Percentiles rank a stretch among this genome's conserved stretches.
phyloP scores from a whole-genome alignment of 2,113 vertebrate genomes.

The Coreoperca whiteheadi region DNA sequence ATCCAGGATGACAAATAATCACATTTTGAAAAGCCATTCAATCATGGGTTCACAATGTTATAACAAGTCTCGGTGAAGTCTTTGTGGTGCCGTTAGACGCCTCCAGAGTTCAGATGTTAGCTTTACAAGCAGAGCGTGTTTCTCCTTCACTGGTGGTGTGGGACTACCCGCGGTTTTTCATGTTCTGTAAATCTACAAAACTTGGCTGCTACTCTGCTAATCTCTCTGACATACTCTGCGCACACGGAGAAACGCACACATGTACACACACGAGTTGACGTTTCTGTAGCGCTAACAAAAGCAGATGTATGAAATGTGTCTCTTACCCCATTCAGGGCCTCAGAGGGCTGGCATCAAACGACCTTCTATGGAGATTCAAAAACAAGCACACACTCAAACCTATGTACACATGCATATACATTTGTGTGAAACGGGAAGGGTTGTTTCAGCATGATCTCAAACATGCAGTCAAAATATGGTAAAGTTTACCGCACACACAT shows the following conservation, averaged over 20 bases:
- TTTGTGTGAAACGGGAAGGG: slow-evolving; percentile 25
- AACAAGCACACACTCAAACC: slow-evolving; percentile 21
- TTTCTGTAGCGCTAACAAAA: slow-evolving; percentile 28
- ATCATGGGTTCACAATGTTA: slow-evolving; percentile 4
- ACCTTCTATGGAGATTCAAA: slow-evolving; percentile 53
- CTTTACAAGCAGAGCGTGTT: slow-evolving; percentile 56
- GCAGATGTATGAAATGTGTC: slow-evolving; percentile 48
- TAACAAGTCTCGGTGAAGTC: slow-evolving; percentile 4
- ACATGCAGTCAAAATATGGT: slow-evolving; percentile 18
- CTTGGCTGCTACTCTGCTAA: slow-evolving; percentile 51
- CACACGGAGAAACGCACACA: neutral
- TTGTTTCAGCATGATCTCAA: slow-evolving; percentile 18
- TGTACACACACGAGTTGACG: neutral
- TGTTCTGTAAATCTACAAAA: slow-evolving; percentile 55
- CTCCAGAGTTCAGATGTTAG: slow-evolving; percentile 51
- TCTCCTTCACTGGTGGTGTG: slow-evolving; percentile 54
- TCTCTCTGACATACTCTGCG: slow-evolving; percentile 35
- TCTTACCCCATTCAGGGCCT: slow-evolving; percentile 53
- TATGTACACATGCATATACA: neutral
- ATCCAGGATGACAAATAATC: neutral
- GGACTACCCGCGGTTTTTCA: slow-evolving; percentile 51
- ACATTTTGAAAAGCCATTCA: neutral
- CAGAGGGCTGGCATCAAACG: slow-evolving; percentile 39
- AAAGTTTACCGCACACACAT: slow-evolving; percentile 17
- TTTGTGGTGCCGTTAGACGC: slow-evolving; percentile 24